Evolutionary conservation across 2,113 vertebrate genomes (phyloP).

Genomic region (Taurulus bubalis): DNA sequence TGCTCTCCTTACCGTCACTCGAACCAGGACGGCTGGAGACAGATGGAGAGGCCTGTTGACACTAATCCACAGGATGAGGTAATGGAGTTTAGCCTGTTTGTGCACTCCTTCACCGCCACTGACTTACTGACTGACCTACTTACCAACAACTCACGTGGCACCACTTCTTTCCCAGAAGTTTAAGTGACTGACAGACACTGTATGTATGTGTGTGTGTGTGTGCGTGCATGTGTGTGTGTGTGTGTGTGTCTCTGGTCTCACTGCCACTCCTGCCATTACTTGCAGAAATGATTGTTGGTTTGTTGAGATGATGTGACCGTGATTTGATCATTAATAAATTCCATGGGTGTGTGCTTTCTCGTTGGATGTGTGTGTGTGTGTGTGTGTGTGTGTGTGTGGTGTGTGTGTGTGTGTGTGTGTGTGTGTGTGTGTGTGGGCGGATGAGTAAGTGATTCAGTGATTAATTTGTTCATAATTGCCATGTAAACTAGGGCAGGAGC

Average conservation of each 20-base stretch:
- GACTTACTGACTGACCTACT: constrained; percentile 81
- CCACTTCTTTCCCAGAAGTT: constrained; percentile 57
- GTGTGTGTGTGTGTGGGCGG: background rate
- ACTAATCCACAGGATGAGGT: constrained; percentile 79
- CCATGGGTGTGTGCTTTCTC: background rate
- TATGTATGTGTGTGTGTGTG: background rate
- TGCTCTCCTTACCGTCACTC: constrained; percentile 61
- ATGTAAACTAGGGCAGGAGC: background rate
- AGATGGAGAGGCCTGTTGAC: constrained; percentile 77
- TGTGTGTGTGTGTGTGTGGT: constrained; percentile 18
- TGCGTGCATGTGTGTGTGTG: background rate
- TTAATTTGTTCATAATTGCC: constrained; percentile 29
- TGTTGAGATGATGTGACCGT: constrained; percentile 47
- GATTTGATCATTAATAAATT: constrained; percentile 51
- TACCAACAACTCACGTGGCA: constrained; percentile 76
- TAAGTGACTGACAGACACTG: constrained; percentile 1
- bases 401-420: constrained; percentile 22
- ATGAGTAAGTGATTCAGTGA: constrained; percentile 3
- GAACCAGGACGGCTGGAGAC: constrained; percentile 54
- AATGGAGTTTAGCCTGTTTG: constrained; percentile 75
- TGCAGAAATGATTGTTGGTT: constrained; percentile 1
- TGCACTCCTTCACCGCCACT: constrained; percentile 70
- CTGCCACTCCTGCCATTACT: constrained; percentile 11
- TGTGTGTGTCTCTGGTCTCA: background rate
- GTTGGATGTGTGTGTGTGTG: background rate